phyloP scores from a whole-genome alignment of 2,888 invertebrate genomes.

The Xestoiulus laeticollis region DNA sequence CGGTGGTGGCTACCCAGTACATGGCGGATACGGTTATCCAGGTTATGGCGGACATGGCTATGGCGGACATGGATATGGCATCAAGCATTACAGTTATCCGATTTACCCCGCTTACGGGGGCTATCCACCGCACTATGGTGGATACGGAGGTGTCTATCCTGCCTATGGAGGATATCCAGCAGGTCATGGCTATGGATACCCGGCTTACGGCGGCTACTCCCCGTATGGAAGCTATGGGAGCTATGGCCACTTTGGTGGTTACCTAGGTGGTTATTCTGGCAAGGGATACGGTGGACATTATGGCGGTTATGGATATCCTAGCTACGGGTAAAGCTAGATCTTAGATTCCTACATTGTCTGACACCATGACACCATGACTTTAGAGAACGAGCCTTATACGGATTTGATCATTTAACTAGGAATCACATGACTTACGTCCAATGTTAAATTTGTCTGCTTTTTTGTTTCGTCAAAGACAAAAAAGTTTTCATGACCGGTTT shows the following conservation, averaged over 20 bases:
- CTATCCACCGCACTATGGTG: conserved; percentile 42
- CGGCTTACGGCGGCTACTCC: conserved; percentile 46
- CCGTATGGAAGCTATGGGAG: conserved; percentile 47
- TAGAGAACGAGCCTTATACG: too few relatives aligned
- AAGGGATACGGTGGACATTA: conserved; percentile 43
- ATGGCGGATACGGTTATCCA: conserved; percentile 35
- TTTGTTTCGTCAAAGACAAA: too few relatives aligned
- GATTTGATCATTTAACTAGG: too few relatives aligned
- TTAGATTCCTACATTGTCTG: background rate
- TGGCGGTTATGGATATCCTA: conserved; percentile 51
- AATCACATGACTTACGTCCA: too few relatives aligned
- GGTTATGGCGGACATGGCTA: conserved; percentile 39
- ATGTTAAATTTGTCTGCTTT: too few relatives aligned
- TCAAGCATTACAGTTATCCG: conserved; percentile 8
- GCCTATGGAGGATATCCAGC: conserved; percentile 47
- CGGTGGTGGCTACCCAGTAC: conserved; percentile 19
- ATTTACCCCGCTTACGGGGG: conserved; percentile 43
- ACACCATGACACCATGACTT: too few relatives aligned
- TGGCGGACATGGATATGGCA: background rate
- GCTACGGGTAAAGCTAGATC: conserved; percentile 12
- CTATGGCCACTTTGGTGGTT: conserved; percentile 18
- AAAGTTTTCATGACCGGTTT: too few relatives aligned
- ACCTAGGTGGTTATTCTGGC: background rate
- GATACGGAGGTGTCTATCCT: conserved; percentile 34
- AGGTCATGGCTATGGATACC: conserved; percentile 34